Evolutionary conservation across 2,113 vertebrate species (phyloP).

Genomic region (Empidonax alnorum): DNA sequence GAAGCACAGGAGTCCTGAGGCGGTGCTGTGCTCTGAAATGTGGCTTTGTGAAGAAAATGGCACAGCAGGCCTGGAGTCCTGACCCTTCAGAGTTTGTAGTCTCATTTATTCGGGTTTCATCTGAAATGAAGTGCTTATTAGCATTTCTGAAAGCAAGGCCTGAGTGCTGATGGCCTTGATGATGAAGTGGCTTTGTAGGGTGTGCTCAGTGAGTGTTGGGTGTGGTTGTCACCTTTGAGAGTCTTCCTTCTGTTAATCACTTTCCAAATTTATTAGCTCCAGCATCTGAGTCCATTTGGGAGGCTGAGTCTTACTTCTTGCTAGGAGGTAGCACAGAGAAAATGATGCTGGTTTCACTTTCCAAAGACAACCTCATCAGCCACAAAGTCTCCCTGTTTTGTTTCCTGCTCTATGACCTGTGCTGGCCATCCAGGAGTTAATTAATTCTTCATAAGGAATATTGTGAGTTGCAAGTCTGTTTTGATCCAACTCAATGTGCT

Average conservation of each 20-base stretch:
- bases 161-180: not conserved
- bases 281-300: not conserved
- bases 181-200: not conserved
- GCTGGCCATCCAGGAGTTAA: not conserved
- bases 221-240: not conserved
- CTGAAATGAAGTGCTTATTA: not conserved
- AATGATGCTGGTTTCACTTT: not conserved
- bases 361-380: not conserved
- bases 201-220: not conserved
- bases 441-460: not conserved
- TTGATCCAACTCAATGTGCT: not conserved
- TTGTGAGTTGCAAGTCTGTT: fast-evolving
- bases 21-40: fast-evolving
- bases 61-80: not conserved
- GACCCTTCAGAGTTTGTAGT: not conserved
- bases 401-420: not conserved
- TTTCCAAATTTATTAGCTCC: not conserved
- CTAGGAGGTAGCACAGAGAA: not conserved
- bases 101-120: not conserved
- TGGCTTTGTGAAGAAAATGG: not conserved
- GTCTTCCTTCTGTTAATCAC: not conserved
- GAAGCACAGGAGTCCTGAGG: not conserved
- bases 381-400: not conserved
- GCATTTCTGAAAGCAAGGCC: not conserved
- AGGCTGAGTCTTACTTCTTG: not conserved